Conservation (phyloP, 2,113 vertebrate genomes). For the Pangasianodon gigas region DNA sequence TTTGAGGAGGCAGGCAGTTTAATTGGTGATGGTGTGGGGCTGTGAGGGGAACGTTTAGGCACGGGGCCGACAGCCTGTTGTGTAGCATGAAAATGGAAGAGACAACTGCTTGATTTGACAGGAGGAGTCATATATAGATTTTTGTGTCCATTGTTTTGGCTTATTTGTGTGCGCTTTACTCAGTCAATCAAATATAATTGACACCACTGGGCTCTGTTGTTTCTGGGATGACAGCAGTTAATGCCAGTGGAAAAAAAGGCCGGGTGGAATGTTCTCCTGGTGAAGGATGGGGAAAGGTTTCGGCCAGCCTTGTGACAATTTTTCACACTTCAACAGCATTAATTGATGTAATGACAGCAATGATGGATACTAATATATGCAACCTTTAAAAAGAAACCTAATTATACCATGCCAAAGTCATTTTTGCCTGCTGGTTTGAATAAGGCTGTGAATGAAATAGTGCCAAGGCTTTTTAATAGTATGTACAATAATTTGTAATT, state of each 20-base stretch:
- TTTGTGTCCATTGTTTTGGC: conserved; percentile 99
- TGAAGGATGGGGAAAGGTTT: conserved; percentile 84
- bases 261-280: conserved; percentile 82
- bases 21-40: conserved; percentile 84
- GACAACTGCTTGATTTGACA: conserved; percentile 91
- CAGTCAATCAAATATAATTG: conserved; percentile 99
- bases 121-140: conserved; percentile 98
- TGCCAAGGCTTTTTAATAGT: neutral
- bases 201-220: conserved; percentile 98
- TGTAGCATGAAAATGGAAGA: conserved; percentile 87
- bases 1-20: conserved; percentile 86
- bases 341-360: conserved; percentile 91
- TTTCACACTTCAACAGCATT: conserved; percentile 88
- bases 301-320: conserved; percentile 77
- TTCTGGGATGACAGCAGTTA: conserved; percentile 94
- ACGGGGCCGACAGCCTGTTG: conserved; percentile 79
- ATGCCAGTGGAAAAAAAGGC: conserved; percentile 78
- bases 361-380: conserved; percentile 94
- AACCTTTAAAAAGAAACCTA: conserved; percentile 75
- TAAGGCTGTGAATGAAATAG: neutral
- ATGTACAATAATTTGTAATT: neutral
- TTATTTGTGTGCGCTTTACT: conserved; percentile 99
- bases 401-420: conserved; percentile 66
- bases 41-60: conserved; percentile 84
- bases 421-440: neutral